A percentile compares a stretch with the other conserved stretches of the same genome.
Conservation (phyloP, 92 coral and sea anemone genomes). For the Zoanthus sociatus region DNA sequence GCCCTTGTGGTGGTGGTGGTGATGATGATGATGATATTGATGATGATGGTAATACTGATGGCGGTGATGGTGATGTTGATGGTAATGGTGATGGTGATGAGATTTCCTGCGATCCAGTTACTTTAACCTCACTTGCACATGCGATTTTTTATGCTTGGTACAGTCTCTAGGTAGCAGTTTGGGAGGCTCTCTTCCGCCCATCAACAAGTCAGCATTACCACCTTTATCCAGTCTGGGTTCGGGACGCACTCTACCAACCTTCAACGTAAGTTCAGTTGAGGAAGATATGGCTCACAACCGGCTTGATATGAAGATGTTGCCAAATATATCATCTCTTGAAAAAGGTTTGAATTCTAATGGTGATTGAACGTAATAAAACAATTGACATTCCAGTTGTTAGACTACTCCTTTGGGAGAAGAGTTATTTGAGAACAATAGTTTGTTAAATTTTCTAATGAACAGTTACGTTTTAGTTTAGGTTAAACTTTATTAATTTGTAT, state of each 20-base stretch:
- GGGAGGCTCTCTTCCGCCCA: conserved; percentile 87
- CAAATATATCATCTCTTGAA: conserved; percentile 74
- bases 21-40: no score
- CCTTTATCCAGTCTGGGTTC: conserved; percentile 77
- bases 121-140: background rate
- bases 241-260: conserved; percentile 60
- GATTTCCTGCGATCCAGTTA: background rate
- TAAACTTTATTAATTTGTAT: no score
- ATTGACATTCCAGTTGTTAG: no score
- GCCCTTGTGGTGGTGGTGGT: no score
- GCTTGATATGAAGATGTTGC: conserved; percentile 78
- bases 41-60: no score
- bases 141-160: background rate
- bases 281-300: conserved; percentile 71
- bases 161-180: conserved; percentile 73
- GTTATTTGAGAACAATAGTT: no score
- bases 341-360: conserved; percentile 49
- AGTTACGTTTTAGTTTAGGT: no score
- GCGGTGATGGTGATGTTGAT: no score
- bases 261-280: conserved; percentile 47
- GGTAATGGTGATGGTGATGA: no score
- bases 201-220: conserved; percentile 88
- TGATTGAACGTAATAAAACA: no score
- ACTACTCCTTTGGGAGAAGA: no score
- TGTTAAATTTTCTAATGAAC: no score